Evolutionary conservation across 2,888 invertebrate genomes (phyloP).

Genomic region (Trissonchulus sp.): DNA sequence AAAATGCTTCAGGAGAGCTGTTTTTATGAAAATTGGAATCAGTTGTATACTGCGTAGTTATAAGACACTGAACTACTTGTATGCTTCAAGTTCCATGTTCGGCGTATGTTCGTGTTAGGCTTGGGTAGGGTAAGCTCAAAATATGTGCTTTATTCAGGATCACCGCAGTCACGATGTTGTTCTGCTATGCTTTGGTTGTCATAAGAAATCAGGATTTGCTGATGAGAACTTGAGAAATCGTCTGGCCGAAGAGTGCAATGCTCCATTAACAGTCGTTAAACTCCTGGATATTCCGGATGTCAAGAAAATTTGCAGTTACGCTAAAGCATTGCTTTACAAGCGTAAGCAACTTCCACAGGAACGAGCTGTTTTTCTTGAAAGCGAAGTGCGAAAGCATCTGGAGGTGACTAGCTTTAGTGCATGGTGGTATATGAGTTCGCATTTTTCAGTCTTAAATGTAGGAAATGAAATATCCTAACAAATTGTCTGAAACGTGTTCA

Average conservation of each 20-base stretch:
- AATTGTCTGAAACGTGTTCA: too few relatives aligned
- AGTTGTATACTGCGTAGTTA: too few relatives aligned
- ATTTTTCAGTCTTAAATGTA: too few relatives aligned
- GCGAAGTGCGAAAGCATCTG: neutral
- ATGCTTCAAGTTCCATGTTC: too few relatives aligned
- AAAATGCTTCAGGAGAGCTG: too few relatives aligned
- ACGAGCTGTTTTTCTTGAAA: neutral
- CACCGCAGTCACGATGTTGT: slow-evolving; percentile 74
- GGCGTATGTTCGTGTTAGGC: too few relatives aligned
- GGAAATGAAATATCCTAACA: too few relatives aligned
- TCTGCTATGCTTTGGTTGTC: slow-evolving; percentile 66
- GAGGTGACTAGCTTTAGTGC: too few relatives aligned
- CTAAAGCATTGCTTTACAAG: neutral
- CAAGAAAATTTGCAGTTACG: neutral
- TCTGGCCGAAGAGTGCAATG: neutral
- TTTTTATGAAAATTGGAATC: too few relatives aligned
- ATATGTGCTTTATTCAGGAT: slow-evolving; percentile 52
- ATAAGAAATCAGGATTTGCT: slow-evolving; percentile 50
- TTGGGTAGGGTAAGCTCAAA: too few relatives aligned
- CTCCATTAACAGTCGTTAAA: neutral
- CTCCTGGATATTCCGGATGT: neutral
- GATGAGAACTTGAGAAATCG: neutral
- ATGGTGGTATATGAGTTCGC: too few relatives aligned
- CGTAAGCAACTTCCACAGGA: neutral
- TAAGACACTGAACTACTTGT: too few relatives aligned